Base-by-base conservation (phyloP, 1,140 invertebrate genomes). In the Atta colombica region DNA sequence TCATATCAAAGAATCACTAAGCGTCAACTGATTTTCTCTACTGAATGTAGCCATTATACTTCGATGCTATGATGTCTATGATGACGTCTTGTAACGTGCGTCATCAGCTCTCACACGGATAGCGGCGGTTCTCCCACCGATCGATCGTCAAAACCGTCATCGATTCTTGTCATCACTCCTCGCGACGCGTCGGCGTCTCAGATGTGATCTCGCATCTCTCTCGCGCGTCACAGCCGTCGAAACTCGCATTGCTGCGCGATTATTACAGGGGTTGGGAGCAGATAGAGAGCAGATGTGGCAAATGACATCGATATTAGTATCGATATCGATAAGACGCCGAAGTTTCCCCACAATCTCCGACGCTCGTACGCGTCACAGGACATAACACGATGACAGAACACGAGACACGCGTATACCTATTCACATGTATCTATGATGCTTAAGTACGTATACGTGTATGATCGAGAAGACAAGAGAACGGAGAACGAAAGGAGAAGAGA, bases 391-490 rank as follows among this genome's bases (percentile, higher is more conserved):
- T 21, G 39, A 49, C 69, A n/a, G 35, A 21, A 68, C 35, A 6
- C 53, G 53, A 31, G 55, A 81, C n/a, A 69, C 77, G 77, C 77
- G 49, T 51, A 35, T 35, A 51, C 14, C 49, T 51, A 51, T 51
- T 51, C 49, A 51, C 49, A 51, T 14, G 65, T 69, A 16, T 4
- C 77, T 69, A 55, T 18, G 45, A 81, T 39, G 49, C 77, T 82
- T 84, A 84, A 84, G 69, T 84, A 84, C 80, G 80, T 78, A 53
- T 66, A 51, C 45, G 61, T 53, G 49, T 69, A 39, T 60, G 18
- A 60, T 14, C 3, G 28, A n/a, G 31, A 39, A 10, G 53, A 58
- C 0, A 58, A 28, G 31, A 31, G 18, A 1, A 3, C 14, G 31
- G 72, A 3, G 12, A 18, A 16, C 25, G 69, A 3, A n/a, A 10